Conservation (phyloP, 2,888 invertebrate genomes). For the Hypomecis atomaria region DNA sequence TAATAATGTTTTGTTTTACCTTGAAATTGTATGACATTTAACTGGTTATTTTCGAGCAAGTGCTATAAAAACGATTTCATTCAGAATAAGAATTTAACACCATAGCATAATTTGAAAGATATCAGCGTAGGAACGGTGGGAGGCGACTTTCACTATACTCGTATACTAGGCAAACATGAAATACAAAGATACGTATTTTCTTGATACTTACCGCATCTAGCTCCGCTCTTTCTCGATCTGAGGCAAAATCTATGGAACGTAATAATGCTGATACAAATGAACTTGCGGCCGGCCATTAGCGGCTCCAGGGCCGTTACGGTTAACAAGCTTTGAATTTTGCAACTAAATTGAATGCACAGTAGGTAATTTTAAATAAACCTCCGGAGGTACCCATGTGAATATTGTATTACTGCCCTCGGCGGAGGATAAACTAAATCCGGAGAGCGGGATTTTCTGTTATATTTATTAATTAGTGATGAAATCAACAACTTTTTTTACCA, state of each 20-base stretch:
- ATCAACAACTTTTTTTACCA: not conserved
- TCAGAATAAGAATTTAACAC: no score
- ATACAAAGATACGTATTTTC: not conserved
- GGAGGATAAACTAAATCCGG: conserved; percentile 12
- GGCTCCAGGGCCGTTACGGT: conserved; percentile 35
- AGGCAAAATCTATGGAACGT: conserved; percentile 40
- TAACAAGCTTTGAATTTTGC: conserved; percentile 44
- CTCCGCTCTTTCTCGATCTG: conserved; percentile 9
- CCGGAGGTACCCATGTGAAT: conserved; percentile 25
- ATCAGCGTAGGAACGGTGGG: no score
- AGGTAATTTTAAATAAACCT: conserved; percentile 27
- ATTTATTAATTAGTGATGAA: conserved; percentile 1
- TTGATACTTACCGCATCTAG: conserved; percentile 13
- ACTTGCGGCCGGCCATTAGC: conserved; percentile 43
- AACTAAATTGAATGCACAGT: conserved; percentile 35
- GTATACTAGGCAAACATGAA: no score
- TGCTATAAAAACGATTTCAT: no score
- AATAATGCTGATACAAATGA: conserved; percentile 44
- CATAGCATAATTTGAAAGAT: no score
- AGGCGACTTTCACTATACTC: no score
- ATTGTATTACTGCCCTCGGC: conserved; percentile 24
- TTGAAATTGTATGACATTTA: no score
- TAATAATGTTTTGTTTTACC: no score
- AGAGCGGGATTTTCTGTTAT: not conserved
- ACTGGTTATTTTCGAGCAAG: no score